A percentile compares a stretch with the other conserved stretches of the same genome.
phyloP scores from a whole-genome alignment of 2,888 invertebrate species.

The Eueremaeus valkanovi region DNA sequence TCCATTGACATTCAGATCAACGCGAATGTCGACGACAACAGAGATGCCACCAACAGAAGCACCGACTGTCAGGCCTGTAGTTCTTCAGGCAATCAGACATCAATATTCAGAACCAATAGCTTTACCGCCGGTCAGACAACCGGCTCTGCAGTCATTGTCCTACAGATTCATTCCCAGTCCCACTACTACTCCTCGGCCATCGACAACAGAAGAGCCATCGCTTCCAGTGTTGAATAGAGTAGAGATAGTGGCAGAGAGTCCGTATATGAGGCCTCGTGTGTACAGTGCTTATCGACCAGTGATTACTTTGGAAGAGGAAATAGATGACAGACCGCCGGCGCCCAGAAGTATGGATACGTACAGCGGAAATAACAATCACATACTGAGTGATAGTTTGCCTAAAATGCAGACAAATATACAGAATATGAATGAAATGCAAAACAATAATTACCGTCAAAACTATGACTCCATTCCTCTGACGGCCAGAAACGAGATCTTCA shows the following conservation, averaged over 20 bases:
- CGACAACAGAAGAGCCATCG: too few species aligned
- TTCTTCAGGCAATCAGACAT: background rate
- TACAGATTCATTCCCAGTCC: background rate
- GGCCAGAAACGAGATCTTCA: slow-evolving; percentile 21
- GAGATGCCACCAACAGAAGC: background rate
- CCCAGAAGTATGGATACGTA: slow-evolving; percentile 3
- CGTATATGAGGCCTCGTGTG: background rate
- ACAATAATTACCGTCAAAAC: background rate
- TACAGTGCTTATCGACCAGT: background rate
- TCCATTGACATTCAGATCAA: background rate
- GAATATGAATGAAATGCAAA: slow-evolving; percentile 18
- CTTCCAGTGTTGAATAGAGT: background rate
- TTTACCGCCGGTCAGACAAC: slow-evolving; percentile 15
- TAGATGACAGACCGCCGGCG: background rate
- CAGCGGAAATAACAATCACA: background rate
- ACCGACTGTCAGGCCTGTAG: too few species aligned
- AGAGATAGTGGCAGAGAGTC: background rate
- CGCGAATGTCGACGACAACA: slow-evolving; percentile 20
- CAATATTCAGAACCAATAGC: background rate
- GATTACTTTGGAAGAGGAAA: slow-evolving; percentile 4
- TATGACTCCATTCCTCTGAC: background rate
- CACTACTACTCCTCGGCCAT: background rate
- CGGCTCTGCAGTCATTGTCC: background rate
- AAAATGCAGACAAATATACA: slow-evolving; percentile 17
- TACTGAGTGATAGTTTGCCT: slow-evolving; percentile 23